Conservation (phyloP, 2,797 vertebrate genomes). For the Enteromius treurensis region DNA sequence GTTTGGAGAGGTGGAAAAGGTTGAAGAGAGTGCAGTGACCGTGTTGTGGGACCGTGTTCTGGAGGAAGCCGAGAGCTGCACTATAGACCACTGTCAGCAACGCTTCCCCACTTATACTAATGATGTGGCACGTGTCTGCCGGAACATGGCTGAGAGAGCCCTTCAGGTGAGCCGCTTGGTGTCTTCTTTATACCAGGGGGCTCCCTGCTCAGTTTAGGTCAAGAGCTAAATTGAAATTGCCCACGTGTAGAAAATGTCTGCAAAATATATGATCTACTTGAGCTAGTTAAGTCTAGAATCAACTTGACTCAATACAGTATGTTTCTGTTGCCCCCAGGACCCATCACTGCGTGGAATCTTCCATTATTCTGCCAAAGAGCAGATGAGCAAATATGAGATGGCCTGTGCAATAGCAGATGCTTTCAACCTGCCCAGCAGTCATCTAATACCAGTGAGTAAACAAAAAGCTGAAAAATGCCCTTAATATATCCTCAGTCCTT, state of each 20-base stretch:
- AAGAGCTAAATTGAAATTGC: neutral
- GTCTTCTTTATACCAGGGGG: too few relatives aligned
- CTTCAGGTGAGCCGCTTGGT: constrained; percentile 68
- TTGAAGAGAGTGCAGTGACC: constrained; percentile 91
- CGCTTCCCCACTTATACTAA: constrained; percentile 89
- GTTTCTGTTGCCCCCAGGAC: constrained; percentile 75
- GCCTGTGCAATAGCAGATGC: constrained; percentile 89
- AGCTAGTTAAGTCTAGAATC: constrained; percentile 1
- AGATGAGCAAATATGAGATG: constrained; percentile 98
- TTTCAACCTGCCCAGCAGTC: constrained; percentile 90
- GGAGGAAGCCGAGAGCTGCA: constrained; percentile 82
- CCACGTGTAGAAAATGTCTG: neutral
- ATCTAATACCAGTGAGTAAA: constrained; percentile 87
- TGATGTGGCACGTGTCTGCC: constrained; percentile 89
- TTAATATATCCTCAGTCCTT: neutral
- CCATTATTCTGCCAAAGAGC: constrained; percentile 93
- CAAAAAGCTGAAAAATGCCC: neutral
- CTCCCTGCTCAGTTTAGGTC: neutral
- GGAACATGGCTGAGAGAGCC: constrained; percentile 85
- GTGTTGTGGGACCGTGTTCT: constrained; percentile 89
- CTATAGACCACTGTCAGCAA: constrained; percentile 91
- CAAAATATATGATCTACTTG: neutral
- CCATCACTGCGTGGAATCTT: constrained; percentile 87
- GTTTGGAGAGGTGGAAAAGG: constrained; percentile 90
- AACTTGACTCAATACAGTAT: neutral